These are phyloP conservation scores for Zootermopsis nevadensis DNA, from an alignment of 2,888 invertebrate species.

Conservation along the genomic window DNA sequence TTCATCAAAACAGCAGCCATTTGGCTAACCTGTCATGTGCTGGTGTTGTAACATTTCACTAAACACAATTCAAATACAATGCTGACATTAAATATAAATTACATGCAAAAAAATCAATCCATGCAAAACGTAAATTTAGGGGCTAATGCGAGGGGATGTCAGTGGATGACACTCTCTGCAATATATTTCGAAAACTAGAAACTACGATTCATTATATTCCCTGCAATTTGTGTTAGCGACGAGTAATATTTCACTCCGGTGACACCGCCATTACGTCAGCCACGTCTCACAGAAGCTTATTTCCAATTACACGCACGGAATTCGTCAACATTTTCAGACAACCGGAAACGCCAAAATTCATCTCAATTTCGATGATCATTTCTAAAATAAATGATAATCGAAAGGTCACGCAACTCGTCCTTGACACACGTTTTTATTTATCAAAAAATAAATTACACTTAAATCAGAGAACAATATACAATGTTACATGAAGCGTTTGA, in stretches of 20 bases:
- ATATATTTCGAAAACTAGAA: conserved; percentile 17
- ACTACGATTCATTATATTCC: conserved; percentile 11
- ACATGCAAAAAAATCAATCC: conserved; percentile 22
- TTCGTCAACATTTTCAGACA: no score
- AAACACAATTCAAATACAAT: not conserved
- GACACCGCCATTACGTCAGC: conserved; percentile 7
- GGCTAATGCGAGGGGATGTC: not conserved
- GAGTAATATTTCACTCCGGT: not conserved
- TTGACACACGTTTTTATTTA: no score
- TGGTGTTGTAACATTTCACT: not conserved
- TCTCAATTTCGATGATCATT: no score
- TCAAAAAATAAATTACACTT: no score
- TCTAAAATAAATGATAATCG: no score
- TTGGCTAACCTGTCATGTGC: no score
- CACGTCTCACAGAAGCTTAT: not conserved
- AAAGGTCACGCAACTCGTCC: no score
- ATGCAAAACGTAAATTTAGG: not conserved
- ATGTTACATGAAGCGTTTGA: no score
- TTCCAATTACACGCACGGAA: not conserved
- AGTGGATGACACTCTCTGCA: not conserved
- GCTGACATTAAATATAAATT: conserved; percentile 1
- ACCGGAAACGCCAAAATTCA: no score
- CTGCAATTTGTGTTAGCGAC: not conserved
- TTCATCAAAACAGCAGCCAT: no score
- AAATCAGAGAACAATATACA: no score